These are phyloP conservation scores for Rotaria socialis DNA, from an alignment of 2,888 invertebrate species.

Conservation along the genomic window DNA sequence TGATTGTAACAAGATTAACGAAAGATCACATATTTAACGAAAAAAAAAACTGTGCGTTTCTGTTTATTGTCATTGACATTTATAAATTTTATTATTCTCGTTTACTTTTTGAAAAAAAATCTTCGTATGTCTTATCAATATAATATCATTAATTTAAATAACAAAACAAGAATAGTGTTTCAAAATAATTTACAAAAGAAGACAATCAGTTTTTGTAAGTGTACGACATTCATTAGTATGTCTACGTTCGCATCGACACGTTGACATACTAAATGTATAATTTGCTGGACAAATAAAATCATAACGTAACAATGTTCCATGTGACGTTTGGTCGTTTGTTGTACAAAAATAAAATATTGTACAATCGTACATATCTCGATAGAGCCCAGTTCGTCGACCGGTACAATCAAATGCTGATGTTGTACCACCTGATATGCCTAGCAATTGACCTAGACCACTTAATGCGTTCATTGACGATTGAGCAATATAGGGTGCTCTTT, in stretches of 20 bases:
- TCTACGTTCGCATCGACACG: conserved; percentile 40
- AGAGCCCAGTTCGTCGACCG: conserved; percentile 36
- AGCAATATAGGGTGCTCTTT: neutral
- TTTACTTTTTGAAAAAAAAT: too few species aligned
- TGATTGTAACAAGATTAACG: neutral
- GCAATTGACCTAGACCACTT: conserved; percentile 17
- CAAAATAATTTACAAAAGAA: neutral
- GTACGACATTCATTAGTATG: neutral
- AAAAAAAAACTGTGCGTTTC: neutral
- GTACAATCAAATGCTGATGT: conserved; percentile 35
- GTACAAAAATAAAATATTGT: conserved; percentile 45
- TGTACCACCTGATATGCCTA: neutral
- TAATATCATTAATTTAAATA: too few species aligned
- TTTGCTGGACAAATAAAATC: conserved; percentile 43
- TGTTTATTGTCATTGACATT: neutral
- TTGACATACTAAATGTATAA: conserved; percentile 38
- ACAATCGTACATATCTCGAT: conserved; percentile 44
- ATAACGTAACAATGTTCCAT: conserved; percentile 18
- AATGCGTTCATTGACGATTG: neutral
- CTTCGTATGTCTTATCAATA: too few species aligned
- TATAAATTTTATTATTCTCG: too few species aligned
- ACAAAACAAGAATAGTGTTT: too few species aligned
- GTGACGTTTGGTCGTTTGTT: neutral
- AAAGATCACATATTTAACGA: neutral
- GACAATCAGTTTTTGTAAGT: conserved; percentile 13